A percentile compares a stretch with the other conserved stretches of the same genome.
Conservation (phyloP, 2,888 invertebrate species). For the Suillia variegata region DNA sequence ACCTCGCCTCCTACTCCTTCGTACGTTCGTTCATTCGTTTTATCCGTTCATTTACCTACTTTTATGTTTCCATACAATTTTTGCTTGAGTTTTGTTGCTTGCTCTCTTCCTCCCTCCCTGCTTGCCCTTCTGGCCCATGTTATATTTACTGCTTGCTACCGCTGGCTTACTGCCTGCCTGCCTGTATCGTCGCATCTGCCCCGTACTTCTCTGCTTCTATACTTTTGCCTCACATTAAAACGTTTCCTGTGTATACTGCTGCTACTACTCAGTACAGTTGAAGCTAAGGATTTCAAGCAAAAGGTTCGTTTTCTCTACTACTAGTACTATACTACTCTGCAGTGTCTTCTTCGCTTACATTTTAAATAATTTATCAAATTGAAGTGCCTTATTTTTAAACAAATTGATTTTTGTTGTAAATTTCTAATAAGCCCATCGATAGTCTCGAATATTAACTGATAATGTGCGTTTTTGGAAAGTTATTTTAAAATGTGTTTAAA, state of each 20-base stretch:
- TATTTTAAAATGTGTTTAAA: too few relatives aligned
- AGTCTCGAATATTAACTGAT: too few relatives aligned
- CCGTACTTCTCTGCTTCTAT: neutral
- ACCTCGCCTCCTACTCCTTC: too few relatives aligned
- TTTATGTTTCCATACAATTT: too few relatives aligned
- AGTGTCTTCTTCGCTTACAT: neutral
- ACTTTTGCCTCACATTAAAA: neutral
- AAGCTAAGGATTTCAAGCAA: slow-evolving; percentile 43
- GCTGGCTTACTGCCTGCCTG: neutral
- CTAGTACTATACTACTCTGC: neutral
- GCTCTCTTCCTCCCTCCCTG: too few relatives aligned
- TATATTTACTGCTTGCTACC: neutral
- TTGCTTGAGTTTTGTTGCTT: too few relatives aligned
- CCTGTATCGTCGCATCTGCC: neutral
- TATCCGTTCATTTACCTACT: too few relatives aligned
- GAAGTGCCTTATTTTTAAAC: neutral
- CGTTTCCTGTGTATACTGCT: slow-evolving; percentile 30
- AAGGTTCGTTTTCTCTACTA: slow-evolving; percentile 42
- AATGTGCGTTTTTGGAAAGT: too few relatives aligned
- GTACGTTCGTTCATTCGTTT: too few relatives aligned
- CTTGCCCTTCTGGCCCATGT: too few relatives aligned
- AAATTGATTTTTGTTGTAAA: too few relatives aligned
- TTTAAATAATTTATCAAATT: neutral
- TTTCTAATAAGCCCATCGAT: too few relatives aligned
- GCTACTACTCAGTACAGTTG: slow-evolving; percentile 47